These are phyloP conservation scores for Macrotis lagotis DNA, from an alignment of 2,113 vertebrate genomes.

Conservation along the genomic window DNA sequence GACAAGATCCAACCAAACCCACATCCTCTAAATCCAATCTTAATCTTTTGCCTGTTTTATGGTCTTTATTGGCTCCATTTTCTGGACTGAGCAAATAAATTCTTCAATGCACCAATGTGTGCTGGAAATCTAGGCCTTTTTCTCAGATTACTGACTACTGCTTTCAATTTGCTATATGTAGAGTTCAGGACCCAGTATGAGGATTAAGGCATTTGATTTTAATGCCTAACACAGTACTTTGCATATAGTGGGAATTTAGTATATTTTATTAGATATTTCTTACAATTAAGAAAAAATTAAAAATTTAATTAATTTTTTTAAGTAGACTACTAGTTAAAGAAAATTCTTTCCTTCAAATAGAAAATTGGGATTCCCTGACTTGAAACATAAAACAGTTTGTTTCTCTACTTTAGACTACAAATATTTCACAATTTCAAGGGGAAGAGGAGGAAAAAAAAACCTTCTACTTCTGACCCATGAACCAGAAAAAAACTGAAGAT, in stretches of 20 bases:
- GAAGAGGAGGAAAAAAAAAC: neutral
- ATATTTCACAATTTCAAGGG: neutral
- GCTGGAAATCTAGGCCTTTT: neutral
- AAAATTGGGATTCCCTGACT: neutral
- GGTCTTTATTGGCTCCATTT: neutral
- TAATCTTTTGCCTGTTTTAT: neutral
- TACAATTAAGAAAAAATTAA: neutral
- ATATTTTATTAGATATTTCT: neutral
- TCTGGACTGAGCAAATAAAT: neutral
- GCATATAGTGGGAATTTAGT: neutral
- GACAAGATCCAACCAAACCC: no score
- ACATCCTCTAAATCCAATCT: no score
- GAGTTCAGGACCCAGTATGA: neutral
- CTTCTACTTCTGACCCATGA: neutral
- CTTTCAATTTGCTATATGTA: neutral
- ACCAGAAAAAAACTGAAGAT: neutral
- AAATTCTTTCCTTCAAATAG: neutral
- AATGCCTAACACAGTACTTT: neutral
- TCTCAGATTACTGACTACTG: neutral
- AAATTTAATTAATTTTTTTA: neutral
- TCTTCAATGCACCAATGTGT: neutral
- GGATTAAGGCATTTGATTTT: neutral
- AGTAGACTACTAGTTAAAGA: neutral
- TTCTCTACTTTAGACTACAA: neutral
- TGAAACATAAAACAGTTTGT: neutral